phyloP scores from a whole-genome alignment of 2,113 vertebrate species.

The Solea senegalensis region DNA sequence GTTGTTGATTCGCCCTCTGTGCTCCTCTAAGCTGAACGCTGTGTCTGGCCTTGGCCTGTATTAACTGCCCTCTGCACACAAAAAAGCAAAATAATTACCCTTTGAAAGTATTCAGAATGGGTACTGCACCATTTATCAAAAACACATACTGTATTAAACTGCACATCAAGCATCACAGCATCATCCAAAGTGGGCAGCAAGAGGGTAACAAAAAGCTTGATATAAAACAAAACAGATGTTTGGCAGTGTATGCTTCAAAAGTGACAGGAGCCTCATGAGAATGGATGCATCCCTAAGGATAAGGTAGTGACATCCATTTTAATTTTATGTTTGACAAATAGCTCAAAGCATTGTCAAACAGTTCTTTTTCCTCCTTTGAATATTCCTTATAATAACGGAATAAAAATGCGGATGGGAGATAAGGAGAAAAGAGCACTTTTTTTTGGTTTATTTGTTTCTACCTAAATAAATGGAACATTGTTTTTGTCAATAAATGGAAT shows the following conservation, averaged over 20 bases:
- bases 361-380: constrained; percentile 48
- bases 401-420: constrained; percentile 62
- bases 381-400: constrained; percentile 61
- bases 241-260: constrained; percentile 31
- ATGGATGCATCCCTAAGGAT: constrained; percentile 36
- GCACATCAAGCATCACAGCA: constrained; percentile 13
- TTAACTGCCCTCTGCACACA: constrained; percentile 11
- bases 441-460: background rate
- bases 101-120: background rate
- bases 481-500: constrained; percentile 78
- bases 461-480: constrained; percentile 64
- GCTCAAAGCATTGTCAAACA: constrained; percentile 59
- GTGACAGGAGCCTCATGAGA: constrained; percentile 39
- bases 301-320: constrained; percentile 46
- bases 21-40: constrained; percentile 1
- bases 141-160: constrained; percentile 27
- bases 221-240: constrained; percentile 52
- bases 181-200: constrained; percentile 33
- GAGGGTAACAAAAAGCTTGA: constrained; percentile 35
- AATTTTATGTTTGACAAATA: constrained; percentile 51
- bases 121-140: background rate
- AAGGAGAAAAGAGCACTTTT: constrained; percentile 48
- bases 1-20: constrained; percentile 28
- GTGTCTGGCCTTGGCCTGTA: constrained; percentile 37
- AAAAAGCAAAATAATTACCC: background rate